Conservation (phyloP, 2,113 vertebrate species). For the Nycticryphes semicollaris region DNA sequence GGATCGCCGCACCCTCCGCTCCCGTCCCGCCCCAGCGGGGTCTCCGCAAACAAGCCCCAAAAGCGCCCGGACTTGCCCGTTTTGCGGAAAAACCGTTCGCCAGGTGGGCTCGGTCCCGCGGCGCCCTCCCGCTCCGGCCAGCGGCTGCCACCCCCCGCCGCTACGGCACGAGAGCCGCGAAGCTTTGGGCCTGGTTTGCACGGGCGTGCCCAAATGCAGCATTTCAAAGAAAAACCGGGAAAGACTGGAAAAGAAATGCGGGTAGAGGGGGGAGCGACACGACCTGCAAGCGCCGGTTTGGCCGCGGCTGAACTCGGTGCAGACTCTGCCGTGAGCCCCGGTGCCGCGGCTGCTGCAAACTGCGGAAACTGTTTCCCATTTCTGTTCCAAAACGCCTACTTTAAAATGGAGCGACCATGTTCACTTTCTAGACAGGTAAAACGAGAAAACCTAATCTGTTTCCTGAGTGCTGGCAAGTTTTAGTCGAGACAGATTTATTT, state of each 20-base stretch:
- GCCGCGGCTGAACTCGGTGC: background rate
- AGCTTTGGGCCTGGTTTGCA: fast-evolving
- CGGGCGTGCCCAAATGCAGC: background rate
- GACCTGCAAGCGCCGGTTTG: background rate
- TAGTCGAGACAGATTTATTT: background rate
- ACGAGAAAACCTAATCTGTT: background rate
- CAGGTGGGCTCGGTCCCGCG: fast-evolving
- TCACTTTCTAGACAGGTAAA: background rate
- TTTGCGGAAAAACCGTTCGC: background rate
- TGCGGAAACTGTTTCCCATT: background rate
- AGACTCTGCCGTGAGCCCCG: background rate
- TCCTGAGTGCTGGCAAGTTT: background rate
- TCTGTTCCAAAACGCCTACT: background rate
- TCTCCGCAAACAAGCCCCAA: background rate
- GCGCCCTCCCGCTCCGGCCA: background rate
- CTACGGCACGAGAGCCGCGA: background rate
- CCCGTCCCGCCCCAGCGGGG: background rate
- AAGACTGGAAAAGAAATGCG: fast-evolving
- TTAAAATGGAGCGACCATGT: background rate
- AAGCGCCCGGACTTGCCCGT: background rate
- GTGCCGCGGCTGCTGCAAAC: background rate
- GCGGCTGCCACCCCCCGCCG: background rate
- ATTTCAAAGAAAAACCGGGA: background rate
- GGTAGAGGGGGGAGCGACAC: too few relatives aligned
- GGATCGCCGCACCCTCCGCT: background rate